These are phyloP conservation scores for Fragum fragum DNA, from an alignment of 2,888 invertebrate genomes.

Conservation along the genomic window DNA sequence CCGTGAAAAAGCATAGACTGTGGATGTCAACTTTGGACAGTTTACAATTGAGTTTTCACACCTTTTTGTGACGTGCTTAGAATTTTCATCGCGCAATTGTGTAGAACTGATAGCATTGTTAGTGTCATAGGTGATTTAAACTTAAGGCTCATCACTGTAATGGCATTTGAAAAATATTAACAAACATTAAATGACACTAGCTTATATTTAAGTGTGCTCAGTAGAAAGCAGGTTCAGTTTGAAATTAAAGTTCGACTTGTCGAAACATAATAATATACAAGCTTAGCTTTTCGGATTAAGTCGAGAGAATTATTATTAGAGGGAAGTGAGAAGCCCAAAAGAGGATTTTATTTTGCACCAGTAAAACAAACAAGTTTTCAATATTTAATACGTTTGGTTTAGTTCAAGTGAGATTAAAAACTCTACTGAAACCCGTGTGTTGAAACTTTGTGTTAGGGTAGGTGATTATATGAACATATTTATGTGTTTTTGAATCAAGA, in stretches of 20 bases:
- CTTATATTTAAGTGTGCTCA: neutral
- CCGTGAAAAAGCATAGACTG: constrained; percentile 28
- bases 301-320: neutral
- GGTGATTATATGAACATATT: neutral
- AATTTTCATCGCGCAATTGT: neutral
- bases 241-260: neutral
- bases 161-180: constrained; percentile 9
- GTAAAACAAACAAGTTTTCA: constrained; percentile 62
- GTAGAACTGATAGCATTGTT: neutral
- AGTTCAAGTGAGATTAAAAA: constrained; percentile 37
- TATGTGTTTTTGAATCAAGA: neutral
- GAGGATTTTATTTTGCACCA: constrained; percentile 47
- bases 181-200: neutral
- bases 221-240: neutral
- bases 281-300: constrained; percentile 66
- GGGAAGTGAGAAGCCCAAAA: constrained; percentile 7
- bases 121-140: constrained; percentile 16
- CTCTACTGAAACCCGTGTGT: constrained; percentile 5
- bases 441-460: constrained; percentile 21
- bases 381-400: constrained; percentile 60
- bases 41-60: constrained; percentile 15
- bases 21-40: neutral
- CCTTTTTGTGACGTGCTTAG: constrained; percentile 15
- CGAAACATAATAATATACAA: constrained; percentile 32
- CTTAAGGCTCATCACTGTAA: neutral